Base-by-base conservation (phyloP, 2,113 vertebrate species). In the Eulacestoma nigropectus region DNA sequence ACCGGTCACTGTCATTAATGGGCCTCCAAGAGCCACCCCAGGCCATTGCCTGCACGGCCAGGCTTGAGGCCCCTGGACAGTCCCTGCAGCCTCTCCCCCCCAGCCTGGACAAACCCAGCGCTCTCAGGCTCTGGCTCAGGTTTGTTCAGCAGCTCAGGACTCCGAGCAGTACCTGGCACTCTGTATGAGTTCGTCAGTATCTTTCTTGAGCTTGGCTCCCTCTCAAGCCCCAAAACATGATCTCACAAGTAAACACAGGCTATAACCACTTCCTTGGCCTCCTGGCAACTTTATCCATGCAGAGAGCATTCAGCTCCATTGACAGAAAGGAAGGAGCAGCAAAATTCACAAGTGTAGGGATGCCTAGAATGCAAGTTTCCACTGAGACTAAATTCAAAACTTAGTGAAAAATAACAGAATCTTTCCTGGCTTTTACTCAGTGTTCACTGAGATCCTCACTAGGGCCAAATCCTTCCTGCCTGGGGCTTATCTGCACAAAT, bases 351-450 rank as follows among this genome's bases (percentile, higher is more conserved):
- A 19, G 47, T 0, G 9, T 17, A 60, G 20, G 6, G 35, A 32
- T 37, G 16, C 35, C 32, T 55, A 75, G 44, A 81, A 41, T 14
- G 0, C 17, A 56, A 80, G 12, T 68, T 96, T 79, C 25, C 49
- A 85, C 25, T 37, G 11, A 87, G 41, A 49, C 6, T 68, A 72
- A 60, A 87, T 67, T 59, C 19, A 84, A 84, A 96, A 87, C 35
- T 64, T 75, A 79, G 3, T 76, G 74, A 85, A 89, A 91, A 91
- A 79, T 29, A 72, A 35, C 33, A 90, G 30, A 84, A 75, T 41
- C 18, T 72, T 75, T 84, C 47, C n/a, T 75, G 52, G 21, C 37
- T 96, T 78, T 70, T 52, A n/a, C 30, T 11, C 41, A 74, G 4
- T 0, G 1, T 37, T 90, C 64, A 78, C 37, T 59, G 39, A 65